A percentile compares a stretch with the other conserved stretches of the same genome.
Evolutionary conservation across 2,113 vertebrate species (phyloP).

Genomic region (Mirza zaza): DNA sequence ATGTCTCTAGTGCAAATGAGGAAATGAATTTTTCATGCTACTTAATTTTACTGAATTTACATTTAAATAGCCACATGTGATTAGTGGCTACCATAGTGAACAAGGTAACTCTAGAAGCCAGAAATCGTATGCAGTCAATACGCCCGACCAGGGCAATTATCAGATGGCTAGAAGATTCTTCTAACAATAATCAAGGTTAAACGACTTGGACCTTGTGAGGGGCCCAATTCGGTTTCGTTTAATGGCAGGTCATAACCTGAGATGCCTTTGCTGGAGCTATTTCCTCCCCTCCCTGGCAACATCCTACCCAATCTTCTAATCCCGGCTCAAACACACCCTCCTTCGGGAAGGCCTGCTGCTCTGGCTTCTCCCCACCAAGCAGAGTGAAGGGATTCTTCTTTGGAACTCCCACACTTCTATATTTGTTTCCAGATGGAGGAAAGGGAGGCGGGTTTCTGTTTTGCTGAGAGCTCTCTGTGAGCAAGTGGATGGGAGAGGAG

Average conservation of each 20-base stretch:
- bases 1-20: background rate
- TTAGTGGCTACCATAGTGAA: background rate
- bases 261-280: background rate
- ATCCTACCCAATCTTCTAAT: background rate
- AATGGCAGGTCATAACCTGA: background rate
- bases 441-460: background rate
- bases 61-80: background rate
- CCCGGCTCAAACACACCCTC: background rate
- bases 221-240: background rate
- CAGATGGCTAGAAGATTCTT: background rate
- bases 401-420: background rate
- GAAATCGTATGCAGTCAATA: background rate
- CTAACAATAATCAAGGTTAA: background rate
- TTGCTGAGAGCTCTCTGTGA: background rate
- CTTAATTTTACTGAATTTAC: background rate
- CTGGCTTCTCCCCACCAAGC: background rate
- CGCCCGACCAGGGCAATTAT: background rate
- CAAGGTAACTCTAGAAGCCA: background rate
- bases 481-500: background rate
- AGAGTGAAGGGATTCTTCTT: background rate
- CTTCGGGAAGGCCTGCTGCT: background rate
- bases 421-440: background rate
- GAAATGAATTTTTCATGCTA: conserved; percentile 9
- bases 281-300: background rate
- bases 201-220: background rate